Evolutionary conservation across 1,140 invertebrate genomes (phyloP).

Genomic region (Drosophila carrolli): DNA sequence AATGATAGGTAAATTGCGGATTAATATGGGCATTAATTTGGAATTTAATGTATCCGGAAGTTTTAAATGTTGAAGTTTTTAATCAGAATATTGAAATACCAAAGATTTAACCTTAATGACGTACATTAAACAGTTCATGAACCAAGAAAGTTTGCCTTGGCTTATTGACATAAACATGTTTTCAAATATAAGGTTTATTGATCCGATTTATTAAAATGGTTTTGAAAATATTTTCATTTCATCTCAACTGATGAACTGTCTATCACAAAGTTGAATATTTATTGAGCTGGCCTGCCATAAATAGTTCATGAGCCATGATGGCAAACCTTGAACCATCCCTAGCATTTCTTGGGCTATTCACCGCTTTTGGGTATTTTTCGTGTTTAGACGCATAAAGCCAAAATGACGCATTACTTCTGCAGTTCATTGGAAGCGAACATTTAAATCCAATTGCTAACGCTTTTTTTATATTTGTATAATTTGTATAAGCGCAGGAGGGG

Average conservation of each 20-base stretch:
- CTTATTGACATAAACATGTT: slow-evolving; percentile 5
- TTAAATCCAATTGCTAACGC: slow-evolving; percentile 62
- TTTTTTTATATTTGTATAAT: slow-evolving; percentile 51
- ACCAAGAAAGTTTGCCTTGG: slow-evolving; percentile 35
- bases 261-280: slow-evolving; percentile 24
- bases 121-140: slow-evolving; percentile 9
- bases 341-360: slow-evolving; percentile 47
- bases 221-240: slow-evolving; percentile 2
- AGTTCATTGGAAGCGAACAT: slow-evolving; percentile 65
- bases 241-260: slow-evolving; percentile 37
- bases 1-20: slow-evolving; percentile 25
- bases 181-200: slow-evolving; percentile 19
- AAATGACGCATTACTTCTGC: slow-evolving; percentile 60
- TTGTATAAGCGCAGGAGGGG: slow-evolving; percentile 5
- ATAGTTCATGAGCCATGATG: slow-evolving; percentile 26
- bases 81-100: too few relatives aligned
- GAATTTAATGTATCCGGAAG: slow-evolving; percentile 12
- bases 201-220: slow-evolving; percentile 13
- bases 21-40: slow-evolving; percentile 15
- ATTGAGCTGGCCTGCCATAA: slow-evolving; percentile 35
- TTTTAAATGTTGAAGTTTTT: neutral
- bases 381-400: slow-evolving; percentile 27
- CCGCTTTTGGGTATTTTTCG: slow-evolving; percentile 32
- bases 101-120: neutral
- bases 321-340: slow-evolving; percentile 42